Evolutionary conservation across 2,888 invertebrate genomes (phyloP), one percentile per base, ranked within the genome.

Genomic region (Exocentrus adspersus): DNA sequence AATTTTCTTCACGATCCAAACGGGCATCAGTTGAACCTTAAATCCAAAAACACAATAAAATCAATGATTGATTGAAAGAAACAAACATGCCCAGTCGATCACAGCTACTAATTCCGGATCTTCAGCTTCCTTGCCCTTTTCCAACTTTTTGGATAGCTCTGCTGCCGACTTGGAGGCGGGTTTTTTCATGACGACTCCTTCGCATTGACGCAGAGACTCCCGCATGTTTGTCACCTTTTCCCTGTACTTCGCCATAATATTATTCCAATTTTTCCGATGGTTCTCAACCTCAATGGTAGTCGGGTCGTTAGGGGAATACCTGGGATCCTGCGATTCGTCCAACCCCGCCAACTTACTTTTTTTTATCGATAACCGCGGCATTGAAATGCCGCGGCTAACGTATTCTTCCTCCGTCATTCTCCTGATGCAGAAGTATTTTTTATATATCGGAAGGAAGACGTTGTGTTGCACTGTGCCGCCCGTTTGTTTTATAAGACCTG

Each of bases 1-100:
- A 16, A 78, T 77, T 48, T 73, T 72, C 52, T 77, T 78, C 0
- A 75, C 73, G 1, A 71, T 72, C 73, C 74, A 74, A 20, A 78
- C 63, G 0, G 78, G 78, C 41, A 77, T 53, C 16, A 75, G 51
- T 52, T 77, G 77, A 16, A 78, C 60, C 71, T 74, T 68, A 51
- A 65, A 62, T 17, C 48, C n/a, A n/a, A n/a, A n/a, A n/a, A n/a
- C n/a, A n/a, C n/a, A n/a, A n/a, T n/a, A n/a, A n/a, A n/a, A n/a
- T n/a, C n/a, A n/a, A n/a, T n/a, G n/a, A n/a, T n/a, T n/a, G n/a
- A n/a, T n/a, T n/a, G n/a, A n/a, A n/a, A n/a, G n/a, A n/a, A 37
- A 12, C 14, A 43, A 7, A 17, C 16, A 19, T 53, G 42, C 53
- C 37, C 42, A 58, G 9, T 64, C 60, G 2, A 54, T 12, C 14